Percentiles rank a stretch among this genome's conserved stretches.
These are phyloP conservation scores for Panthera uncia DNA, from an alignment of 2,113 vertebrate species.

Conservation along the genomic window DNA sequence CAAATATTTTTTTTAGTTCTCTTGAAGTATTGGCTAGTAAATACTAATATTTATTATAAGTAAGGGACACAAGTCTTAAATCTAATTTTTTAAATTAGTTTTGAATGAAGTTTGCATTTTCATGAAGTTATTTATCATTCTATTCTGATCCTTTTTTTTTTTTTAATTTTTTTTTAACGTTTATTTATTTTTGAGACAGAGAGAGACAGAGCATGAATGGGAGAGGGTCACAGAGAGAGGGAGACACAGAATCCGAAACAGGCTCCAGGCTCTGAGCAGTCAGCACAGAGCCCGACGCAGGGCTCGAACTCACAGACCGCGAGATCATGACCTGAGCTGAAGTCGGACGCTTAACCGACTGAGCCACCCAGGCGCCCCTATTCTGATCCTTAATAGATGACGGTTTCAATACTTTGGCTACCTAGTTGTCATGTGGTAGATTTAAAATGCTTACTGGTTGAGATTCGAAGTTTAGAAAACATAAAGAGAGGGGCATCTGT, in stretches of 20 bases:
- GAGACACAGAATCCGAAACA: too few relatives aligned
- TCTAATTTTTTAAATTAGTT: slow-evolving; percentile 22
- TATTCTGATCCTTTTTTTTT: neutral
- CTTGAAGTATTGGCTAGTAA: neutral
- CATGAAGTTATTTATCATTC: neutral
- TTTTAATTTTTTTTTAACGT: too few relatives aligned
- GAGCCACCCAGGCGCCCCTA: neutral
- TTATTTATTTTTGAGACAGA: too few relatives aligned
- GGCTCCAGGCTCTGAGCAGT: too few relatives aligned
- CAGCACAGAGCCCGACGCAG: too few relatives aligned
- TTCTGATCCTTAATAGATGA: neutral
- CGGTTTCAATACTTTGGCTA: neutral
- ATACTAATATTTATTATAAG: neutral
- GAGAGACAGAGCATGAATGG: too few relatives aligned
- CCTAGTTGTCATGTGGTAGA: neutral
- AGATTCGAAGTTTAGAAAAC: neutral
- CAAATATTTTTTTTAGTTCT: neutral
- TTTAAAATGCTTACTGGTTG: neutral
- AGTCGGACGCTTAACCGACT: too few relatives aligned
- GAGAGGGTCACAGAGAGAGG: too few relatives aligned
- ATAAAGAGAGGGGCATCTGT: too few relatives aligned
- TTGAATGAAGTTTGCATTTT: neutral
- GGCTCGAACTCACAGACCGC: too few relatives aligned
- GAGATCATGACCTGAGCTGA: too few relatives aligned
- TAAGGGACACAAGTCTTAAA: neutral